Base-by-base conservation (phyloP, 2,113 vertebrate species). In the Grammomys dolichurus region DNA sequence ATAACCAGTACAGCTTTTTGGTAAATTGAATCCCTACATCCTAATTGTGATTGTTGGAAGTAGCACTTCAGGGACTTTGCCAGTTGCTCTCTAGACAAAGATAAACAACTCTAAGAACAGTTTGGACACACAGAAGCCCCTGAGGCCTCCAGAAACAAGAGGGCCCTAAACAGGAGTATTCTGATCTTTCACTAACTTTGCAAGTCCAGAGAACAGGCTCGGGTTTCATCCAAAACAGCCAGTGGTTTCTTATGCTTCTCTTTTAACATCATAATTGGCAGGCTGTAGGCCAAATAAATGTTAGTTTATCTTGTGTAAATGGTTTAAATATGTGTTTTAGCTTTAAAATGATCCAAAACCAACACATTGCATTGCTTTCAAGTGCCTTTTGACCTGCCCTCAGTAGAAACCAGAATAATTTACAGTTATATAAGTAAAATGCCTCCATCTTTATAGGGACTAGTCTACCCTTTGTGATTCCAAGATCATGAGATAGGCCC, bases 301-400 rank as follows among this genome's bases (percentile, higher is more conserved):
- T 95, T 97, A 96, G 96, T 97, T 97, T 97, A 95, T 97, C 96
- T 97, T 97, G 90, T 95, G 36, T 91, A 97, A 97, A 97, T 97
- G 94, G 89, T 54, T 97, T 97, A 97, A 98, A 96, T 97, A 89
- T 97, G 96, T 95, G 94, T 97, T 96, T 97, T 94, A 97, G 89
- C 93, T 70, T 97, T 96, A 97, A 97, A 97, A 96, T 94, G 89
- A 87, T 97, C 98, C 97, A 97, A 98, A 98, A 97, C 70, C 95
- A 97, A 97, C 96, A 97, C 70, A 87, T 88, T 75, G 56, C 40
- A 33, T 94, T 94, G 85, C 97, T 97, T 97, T 97, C 91, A 96
- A 97, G 78, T 96, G 94, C 97, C 95, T 96, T 96, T 97, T 97
- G 96, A 97, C 97, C 93, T 97, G 65, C 58, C 31, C 43, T 88